Conservation (phyloP, 2,113 vertebrate species). For the Circaetus cinerascens region DNA sequence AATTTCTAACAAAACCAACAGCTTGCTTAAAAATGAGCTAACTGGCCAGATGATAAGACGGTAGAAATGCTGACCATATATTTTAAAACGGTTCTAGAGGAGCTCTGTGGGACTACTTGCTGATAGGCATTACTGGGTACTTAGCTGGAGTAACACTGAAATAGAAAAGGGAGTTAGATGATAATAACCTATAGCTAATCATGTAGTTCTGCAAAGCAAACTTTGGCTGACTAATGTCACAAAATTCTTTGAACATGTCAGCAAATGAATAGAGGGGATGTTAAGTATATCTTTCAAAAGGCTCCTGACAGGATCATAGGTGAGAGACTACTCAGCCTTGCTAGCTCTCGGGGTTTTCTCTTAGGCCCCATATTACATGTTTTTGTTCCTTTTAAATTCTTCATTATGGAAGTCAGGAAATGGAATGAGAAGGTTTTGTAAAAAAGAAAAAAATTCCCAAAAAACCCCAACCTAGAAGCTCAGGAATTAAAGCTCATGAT, state of each 20-base stretch:
- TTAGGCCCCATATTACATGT: neutral
- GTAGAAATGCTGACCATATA: neutral
- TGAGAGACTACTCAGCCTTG: neutral
- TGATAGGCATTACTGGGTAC: neutral
- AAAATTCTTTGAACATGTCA: neutral
- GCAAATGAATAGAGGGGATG: neutral
- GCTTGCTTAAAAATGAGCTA: neutral
- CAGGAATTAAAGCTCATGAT: neutral
- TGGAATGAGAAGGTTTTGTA: neutral
- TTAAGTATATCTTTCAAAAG: neutral
- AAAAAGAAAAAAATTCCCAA: neutral
- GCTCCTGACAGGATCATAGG: neutral
- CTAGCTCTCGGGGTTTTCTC: neutral
- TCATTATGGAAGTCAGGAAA: neutral
- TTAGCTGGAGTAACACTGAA: neutral
- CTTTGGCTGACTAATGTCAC: neutral
- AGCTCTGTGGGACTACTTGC: neutral
- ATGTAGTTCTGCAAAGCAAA: neutral
- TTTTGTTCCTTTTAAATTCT: neutral
- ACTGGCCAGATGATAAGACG: neutral
- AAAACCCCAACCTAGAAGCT: neutral
- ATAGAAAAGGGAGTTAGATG: neutral
- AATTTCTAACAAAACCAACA: neutral
- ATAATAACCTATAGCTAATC: neutral
- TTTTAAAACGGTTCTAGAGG: neutral